Conservation (phyloP, 2,113 vertebrate species). For the Sigmodon hispidus region DNA sequence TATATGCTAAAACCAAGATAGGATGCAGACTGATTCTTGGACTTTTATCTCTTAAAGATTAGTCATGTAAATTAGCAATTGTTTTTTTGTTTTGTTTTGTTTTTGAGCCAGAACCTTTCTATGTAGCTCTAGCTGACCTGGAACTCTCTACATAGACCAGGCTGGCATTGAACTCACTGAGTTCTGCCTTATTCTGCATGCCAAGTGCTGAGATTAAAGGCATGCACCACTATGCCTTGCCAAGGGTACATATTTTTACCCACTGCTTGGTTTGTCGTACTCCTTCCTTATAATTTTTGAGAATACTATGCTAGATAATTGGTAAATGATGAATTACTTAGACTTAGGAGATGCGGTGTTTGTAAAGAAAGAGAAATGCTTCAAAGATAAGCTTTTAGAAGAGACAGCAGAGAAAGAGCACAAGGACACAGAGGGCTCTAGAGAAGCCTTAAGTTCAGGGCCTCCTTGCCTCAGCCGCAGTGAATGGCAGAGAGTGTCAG, state of each 20-base stretch:
- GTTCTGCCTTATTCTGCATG: background rate
- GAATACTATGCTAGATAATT: background rate
- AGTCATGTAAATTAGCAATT: background rate
- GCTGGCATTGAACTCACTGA: background rate
- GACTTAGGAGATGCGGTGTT: slow-evolving; percentile 3
- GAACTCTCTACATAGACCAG: background rate
- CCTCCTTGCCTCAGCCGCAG: background rate
- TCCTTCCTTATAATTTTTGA: background rate
- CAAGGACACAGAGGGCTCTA: too few species aligned
- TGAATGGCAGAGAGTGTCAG: background rate
- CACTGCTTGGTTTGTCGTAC: background rate
- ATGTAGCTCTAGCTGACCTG: background rate
- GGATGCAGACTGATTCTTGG: background rate
- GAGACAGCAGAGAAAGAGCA: background rate
- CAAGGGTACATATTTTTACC: background rate
- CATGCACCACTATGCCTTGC: background rate
- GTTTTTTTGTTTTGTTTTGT: background rate
- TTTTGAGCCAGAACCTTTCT: background rate
- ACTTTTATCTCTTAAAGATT: background rate
- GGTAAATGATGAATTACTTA: slow-evolving; percentile 18
- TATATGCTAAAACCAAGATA: background rate
- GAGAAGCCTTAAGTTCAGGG: background rate
- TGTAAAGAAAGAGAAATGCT: background rate
- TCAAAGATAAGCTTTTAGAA: background rate
- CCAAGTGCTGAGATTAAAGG: background rate